Conservation (phyloP, 2,113 vertebrate genomes). For the Oreotrochilus melanogaster region DNA sequence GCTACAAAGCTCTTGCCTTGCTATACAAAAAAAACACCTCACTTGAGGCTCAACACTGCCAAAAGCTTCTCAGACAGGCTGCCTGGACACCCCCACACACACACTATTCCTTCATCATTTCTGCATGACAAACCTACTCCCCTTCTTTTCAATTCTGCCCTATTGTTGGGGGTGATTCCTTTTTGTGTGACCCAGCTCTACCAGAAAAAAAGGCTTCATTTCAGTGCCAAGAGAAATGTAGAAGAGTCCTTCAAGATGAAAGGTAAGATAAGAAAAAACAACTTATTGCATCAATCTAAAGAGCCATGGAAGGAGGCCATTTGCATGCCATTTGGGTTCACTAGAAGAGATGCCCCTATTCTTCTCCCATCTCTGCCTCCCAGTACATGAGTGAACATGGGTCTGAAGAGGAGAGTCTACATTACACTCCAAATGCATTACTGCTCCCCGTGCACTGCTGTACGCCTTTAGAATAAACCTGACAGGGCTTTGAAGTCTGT, state of each 20-base stretch:
- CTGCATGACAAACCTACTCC: neutral
- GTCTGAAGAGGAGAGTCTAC: conserved; percentile 50
- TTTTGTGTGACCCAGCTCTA: neutral
- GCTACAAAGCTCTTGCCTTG: neutral
- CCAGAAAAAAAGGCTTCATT: neutral
- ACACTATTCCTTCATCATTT: neutral
- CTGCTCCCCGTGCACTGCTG: neutral
- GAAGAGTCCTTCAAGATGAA: conserved; percentile 32
- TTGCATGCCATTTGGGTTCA: neutral
- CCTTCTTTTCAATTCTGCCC: neutral
- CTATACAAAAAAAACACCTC: neutral
- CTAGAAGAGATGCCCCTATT: neutral
- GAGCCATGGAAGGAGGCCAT: conserved; percentile 15
- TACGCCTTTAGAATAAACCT: conserved; percentile 58
- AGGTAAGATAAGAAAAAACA: conserved; percentile 57
- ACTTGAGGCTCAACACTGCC: fast-evolving
- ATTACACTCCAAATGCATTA: conserved; percentile 50
- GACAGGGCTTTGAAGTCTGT: conserved; percentile 74
- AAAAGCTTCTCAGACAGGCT: neutral
- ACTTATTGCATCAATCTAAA: conserved; percentile 52
- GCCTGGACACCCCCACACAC: neutral
- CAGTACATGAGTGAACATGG: neutral
- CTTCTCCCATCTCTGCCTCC: neutral
- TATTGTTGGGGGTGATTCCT: neutral
- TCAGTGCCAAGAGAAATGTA: neutral